A percentile compares a stretch with the other conserved stretches of the same genome.
phyloP scores from a whole-genome alignment of 2,113 vertebrate genomes.

The Caretta caretta region DNA sequence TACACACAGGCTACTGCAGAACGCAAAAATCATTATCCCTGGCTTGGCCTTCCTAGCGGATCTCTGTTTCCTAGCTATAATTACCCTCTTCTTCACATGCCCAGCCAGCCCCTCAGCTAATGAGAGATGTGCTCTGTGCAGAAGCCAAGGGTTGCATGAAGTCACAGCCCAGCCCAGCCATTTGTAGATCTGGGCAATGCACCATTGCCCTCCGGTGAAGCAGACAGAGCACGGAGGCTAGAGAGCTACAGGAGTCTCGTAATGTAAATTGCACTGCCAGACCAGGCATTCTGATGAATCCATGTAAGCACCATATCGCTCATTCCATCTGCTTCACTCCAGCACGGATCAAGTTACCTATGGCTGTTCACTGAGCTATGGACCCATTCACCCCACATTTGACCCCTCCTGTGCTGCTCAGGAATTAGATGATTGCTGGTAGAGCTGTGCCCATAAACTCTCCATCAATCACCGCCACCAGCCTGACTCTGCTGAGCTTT shows the following conservation, averaged over 20 bases:
- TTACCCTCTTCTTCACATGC: background rate
- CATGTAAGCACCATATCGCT: background rate
- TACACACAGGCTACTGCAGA: background rate
- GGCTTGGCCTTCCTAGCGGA: background rate
- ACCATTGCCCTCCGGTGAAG: background rate
- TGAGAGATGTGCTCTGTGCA: background rate
- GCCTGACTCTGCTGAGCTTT: background rate
- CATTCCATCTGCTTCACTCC: background rate
- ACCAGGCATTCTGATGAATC: background rate
- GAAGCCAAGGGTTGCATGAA: background rate
- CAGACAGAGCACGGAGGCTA: rapidly evolving
- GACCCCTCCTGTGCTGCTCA: background rate
- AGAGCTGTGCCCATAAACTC: background rate
- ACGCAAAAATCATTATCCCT: background rate
- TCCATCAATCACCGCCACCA: background rate
- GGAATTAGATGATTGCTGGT: background rate
- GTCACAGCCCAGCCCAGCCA: background rate
- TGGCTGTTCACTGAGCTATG: background rate
- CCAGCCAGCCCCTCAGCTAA: background rate
- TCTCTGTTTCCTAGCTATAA: background rate
- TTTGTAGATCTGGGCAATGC: rapidly evolving
- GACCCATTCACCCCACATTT: background rate
- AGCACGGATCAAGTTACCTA: background rate
- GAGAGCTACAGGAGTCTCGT: rapidly evolving
- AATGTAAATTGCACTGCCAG: background rate